These are phyloP conservation scores for Poecilus cupreus DNA, from an alignment of 2,888 invertebrate species.

Conservation along the genomic window DNA sequence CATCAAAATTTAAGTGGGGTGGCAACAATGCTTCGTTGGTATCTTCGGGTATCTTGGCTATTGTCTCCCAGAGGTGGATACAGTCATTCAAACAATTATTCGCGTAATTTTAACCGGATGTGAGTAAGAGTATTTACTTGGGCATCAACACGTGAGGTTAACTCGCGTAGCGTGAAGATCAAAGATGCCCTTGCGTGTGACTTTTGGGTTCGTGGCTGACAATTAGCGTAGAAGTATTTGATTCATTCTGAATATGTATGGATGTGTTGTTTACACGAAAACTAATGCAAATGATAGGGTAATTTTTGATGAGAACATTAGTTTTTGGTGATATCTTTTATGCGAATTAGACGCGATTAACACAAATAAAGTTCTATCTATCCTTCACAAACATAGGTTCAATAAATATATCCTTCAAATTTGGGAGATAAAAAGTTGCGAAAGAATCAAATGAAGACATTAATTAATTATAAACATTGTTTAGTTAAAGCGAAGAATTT, in stretches of 20 bases:
- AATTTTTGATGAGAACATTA: constrained; percentile 33
- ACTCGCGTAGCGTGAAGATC: constrained; percentile 70
- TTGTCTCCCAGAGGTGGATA: constrained; percentile 48
- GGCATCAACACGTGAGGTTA: constrained; percentile 66
- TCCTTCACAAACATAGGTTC: background rate
- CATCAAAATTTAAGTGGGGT: constrained; percentile 62
- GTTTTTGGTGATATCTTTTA: constrained; percentile 15
- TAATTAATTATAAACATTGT: constrained; percentile 14
- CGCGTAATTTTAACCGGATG: background rate
- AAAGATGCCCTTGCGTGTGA: constrained; percentile 70
- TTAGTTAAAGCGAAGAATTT: background rate
- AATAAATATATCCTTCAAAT: too few species aligned
- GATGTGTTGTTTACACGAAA: constrained; percentile 56
- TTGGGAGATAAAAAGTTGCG: too few species aligned
- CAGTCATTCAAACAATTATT: constrained; percentile 23
- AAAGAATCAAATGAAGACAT: background rate
- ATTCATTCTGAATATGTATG: constrained; percentile 47
- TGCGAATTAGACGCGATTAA: background rate
- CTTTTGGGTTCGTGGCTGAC: constrained; percentile 68
- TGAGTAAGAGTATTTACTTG: constrained; percentile 64
- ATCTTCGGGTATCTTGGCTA: constrained; percentile 52
- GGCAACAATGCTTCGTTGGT: constrained; percentile 50
- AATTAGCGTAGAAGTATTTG: constrained; percentile 64
- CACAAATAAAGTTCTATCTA: background rate
- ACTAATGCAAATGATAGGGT: constrained; percentile 43